These are phyloP conservation scores for Sycophaga agraensis DNA, from an alignment of 1,140 invertebrate genomes.

Conservation along the genomic window DNA sequence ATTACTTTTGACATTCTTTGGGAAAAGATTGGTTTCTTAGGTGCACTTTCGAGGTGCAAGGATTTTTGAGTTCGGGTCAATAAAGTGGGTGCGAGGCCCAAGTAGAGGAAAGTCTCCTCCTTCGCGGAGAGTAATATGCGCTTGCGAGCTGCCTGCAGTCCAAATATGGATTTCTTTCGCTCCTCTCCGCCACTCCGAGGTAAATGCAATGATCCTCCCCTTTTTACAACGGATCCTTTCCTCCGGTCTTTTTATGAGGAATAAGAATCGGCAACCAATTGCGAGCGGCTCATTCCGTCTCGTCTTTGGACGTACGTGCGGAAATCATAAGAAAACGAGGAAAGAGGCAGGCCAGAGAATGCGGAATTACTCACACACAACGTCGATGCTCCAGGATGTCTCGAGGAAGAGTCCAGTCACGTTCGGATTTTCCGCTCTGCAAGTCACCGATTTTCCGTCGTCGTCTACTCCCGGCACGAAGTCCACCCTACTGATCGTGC, in stretches of 20 bases:
- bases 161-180: slow-evolving; percentile 6
- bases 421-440: slow-evolving; percentile 77
- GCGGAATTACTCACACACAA: slow-evolving; percentile 77
- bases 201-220: slow-evolving; percentile 1
- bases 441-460: slow-evolving; percentile 70
- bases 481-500: slow-evolving; percentile 80
- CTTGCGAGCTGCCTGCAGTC: neutral
- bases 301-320: slow-evolving; percentile 22
- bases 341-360: slow-evolving; percentile 14
- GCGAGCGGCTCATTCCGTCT: slow-evolving; percentile 15
- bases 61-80: no score
- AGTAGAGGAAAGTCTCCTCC: no score
- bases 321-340: slow-evolving; percentile 16
- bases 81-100: no score
- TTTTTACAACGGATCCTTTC: slow-evolving; percentile 19
- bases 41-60: no score
- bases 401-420: slow-evolving; percentile 78
- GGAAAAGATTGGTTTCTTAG: no score
- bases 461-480: slow-evolving; percentile 72
- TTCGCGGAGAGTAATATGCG: no score
- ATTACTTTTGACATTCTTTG: no score
- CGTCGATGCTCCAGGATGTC: slow-evolving; percentile 81
- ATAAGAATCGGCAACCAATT: slow-evolving; percentile 29
- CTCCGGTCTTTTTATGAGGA: slow-evolving; percentile 22
- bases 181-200: neutral